Percentiles rank a stretch among this genome's conserved stretches.
These are phyloP conservation scores for Cydia pomonella DNA, from an alignment of 1,140 invertebrate species.

Conservation along the genomic window DNA sequence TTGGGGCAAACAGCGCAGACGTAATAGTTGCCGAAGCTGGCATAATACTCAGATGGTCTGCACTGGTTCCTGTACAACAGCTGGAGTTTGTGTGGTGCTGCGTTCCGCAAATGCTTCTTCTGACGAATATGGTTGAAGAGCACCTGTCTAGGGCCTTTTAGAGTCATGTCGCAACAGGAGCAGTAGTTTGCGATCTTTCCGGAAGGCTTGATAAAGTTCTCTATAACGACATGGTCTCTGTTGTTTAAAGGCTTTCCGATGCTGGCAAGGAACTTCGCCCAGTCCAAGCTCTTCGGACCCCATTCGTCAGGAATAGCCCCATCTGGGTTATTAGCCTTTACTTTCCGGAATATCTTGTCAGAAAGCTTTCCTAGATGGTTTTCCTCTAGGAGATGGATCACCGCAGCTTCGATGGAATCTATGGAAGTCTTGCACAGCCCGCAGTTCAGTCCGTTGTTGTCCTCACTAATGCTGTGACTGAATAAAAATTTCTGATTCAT, in stretches of 20 bases:
- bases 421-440: constrained; percentile 58
- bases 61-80: constrained; percentile 68
- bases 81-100: constrained; percentile 62
- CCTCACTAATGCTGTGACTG: constrained; percentile 53
- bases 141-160: constrained; percentile 71
- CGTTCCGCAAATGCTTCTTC: constrained; percentile 73
- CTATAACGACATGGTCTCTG: constrained; percentile 68
- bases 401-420: constrained; percentile 54
- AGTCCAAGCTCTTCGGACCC: constrained; percentile 70
- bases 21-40: constrained; percentile 73
- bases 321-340: constrained; percentile 56
- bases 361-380: constrained; percentile 66
- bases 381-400: constrained; percentile 70
- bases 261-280: constrained; percentile 69
- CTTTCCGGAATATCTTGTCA: constrained; percentile 64
- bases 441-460: constrained; percentile 50
- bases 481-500: constrained; percentile 67
- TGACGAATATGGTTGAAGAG: constrained; percentile 76
- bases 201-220: constrained; percentile 72
- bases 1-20: constrained; percentile 65
- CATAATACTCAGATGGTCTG: constrained; percentile 67
- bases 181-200: constrained; percentile 72
- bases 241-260: constrained; percentile 65
- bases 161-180: constrained; percentile 69
- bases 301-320: constrained; percentile 68